Percentiles rank a stretch among this genome's conserved stretches.
Conservation (phyloP, 2,113 vertebrate genomes). For the Vulpes vulpes region DNA sequence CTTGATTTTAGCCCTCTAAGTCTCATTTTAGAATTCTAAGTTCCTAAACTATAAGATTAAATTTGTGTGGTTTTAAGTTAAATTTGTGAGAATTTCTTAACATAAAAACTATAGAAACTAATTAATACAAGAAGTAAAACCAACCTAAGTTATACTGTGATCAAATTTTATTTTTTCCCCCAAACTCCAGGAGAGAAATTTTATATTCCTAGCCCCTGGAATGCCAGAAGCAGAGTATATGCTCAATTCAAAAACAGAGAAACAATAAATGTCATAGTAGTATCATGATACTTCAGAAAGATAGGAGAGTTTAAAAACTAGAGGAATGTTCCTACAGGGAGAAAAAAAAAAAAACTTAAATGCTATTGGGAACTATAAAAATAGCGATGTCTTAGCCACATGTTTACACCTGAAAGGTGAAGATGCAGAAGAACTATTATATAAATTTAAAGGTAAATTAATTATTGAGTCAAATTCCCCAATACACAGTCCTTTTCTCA, state of each 20-base stretch:
- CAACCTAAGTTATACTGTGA: not conserved
- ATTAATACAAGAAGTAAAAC: not conserved
- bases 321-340: not conserved
- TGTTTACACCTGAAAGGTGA: not conserved
- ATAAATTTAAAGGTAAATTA: not conserved
- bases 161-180: not conserved
- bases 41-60: not conserved
- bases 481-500: not conserved
- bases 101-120: not conserved
- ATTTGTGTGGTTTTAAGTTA: not conserved
- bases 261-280: not conserved
- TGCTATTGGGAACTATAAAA: not conserved
- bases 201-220: not conserved
- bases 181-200: not conserved
- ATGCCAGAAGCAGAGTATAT: not conserved
- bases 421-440: not conserved
- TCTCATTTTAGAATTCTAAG: not conserved
- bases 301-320: not conserved
- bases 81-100: slow-evolving; percentile 18
- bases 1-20: not conserved
- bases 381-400: not conserved
- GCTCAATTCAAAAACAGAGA: not conserved
- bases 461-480: not conserved
- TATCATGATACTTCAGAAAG: not conserved
- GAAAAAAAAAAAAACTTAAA: slow-evolving; percentile 13